A percentile compares a stretch with the other conserved stretches of the same genome.
phyloP scores from a whole-genome alignment of 2,113 vertebrate genomes.

The Macrotis lagotis region DNA sequence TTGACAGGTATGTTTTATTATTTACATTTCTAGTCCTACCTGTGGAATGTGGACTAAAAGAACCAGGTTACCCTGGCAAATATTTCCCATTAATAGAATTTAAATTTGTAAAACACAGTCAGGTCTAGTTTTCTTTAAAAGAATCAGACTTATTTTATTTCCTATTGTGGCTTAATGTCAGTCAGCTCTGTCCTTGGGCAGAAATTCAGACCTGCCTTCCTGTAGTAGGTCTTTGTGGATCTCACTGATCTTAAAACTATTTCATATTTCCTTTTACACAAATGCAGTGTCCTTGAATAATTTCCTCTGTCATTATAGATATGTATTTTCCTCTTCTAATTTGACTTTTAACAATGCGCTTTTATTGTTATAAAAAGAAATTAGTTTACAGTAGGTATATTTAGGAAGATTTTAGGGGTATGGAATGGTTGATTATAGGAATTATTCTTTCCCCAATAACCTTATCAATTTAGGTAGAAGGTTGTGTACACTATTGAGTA shows the following conservation, averaged over 20 bases:
- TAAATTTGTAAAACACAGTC: background rate
- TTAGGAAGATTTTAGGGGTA: background rate
- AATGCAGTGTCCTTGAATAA: constrained; percentile 19
- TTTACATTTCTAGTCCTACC: background rate
- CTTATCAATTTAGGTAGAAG: background rate
- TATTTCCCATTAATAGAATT: background rate
- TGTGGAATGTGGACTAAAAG: background rate
- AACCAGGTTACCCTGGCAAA: background rate
- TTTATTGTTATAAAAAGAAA: constrained; percentile 42
- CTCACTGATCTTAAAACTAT: background rate
- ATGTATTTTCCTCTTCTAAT: background rate
- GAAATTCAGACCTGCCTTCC: background rate
- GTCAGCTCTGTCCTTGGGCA: background rate
- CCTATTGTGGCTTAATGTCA: background rate
- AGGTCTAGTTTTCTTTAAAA: background rate
- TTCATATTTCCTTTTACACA: constrained; percentile 38
- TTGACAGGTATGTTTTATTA: background rate
- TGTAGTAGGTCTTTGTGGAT: background rate
- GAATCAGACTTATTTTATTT: constrained; percentile 9
- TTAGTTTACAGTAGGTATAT: background rate
- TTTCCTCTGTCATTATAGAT: constrained; percentile 4
- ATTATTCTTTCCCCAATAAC: constrained; percentile 30
- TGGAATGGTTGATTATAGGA: background rate
- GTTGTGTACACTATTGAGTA: background rate
- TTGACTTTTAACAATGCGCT: background rate